Base-by-base conservation (phyloP, 2,113 vertebrate species). In the Stegastes partitus region DNA sequence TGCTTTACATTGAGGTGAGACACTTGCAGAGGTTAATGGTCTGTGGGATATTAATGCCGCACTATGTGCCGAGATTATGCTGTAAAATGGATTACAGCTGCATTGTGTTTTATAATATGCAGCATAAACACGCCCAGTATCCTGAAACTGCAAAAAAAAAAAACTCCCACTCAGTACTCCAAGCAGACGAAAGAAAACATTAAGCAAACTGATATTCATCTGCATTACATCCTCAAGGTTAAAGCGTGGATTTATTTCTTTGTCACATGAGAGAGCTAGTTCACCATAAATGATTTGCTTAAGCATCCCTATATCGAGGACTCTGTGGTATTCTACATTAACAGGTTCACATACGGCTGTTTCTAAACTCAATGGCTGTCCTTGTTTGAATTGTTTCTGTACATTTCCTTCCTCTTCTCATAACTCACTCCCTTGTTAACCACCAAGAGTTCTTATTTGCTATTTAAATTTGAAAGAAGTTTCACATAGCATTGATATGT, bases 171-270 rank as follows among this genome's bases (percentile, higher is more conserved):
- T 65, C 58, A 50, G 6, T 51, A 25, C 28, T 64, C 42, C 18
- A 44, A 62, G 22, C 51, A 58, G 31, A 56, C 63, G n/a, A 19
- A 37, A 84, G 23, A n/a, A 70, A 51, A 78, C 26, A 69, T 69
- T 63, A 59, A 61, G n/a, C 25, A 74, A 75, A 42, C 18, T 61
- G 21, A 77, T 58, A 51, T 26, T 51, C 37, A 80, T 63, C 57
- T 50, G 31, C 37, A 68, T 45, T 55, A n/a, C 16, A 76, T 64
- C 44, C 12, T 70, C 69, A 69, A 81, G 61, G 77, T 79, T 66
- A 79, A 76, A 70, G 26, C 37, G 3, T 44, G 28, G 23, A 68
- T 77, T 61, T 62, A 56, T 66, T 50, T 79, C 8, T 66, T 63
- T 65, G 18, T 37, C 50, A 56, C 23, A 19, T 68, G 23, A 50